A percentile compares a stretch with the other conserved stretches of the same genome.
phyloP scores from a whole-genome alignment of 2,888 invertebrate species.

The Ochropleura leucogaster region DNA sequence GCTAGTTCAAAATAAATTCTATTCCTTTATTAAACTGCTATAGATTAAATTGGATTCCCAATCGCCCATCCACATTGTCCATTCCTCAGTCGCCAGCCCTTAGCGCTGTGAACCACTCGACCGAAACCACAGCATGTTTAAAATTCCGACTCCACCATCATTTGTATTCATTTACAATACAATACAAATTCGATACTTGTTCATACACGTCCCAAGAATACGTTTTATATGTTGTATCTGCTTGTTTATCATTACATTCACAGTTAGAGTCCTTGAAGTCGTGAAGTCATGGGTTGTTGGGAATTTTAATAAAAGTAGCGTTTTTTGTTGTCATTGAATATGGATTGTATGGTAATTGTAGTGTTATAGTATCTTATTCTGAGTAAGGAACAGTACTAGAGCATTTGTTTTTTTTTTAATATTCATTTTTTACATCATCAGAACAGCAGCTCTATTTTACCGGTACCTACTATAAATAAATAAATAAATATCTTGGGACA shows the following conservation, averaged over 20 bases:
- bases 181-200: conserved; percentile 67
- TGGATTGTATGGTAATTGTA: conserved; percentile 39
- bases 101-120: conserved; percentile 66
- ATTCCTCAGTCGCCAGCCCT: conserved; percentile 50
- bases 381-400: background rate
- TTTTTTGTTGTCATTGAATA: conserved; percentile 38
- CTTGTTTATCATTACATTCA: conserved; percentile 54
- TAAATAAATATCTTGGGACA: too few species aligned
- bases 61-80: conserved; percentile 14
- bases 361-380: background rate
- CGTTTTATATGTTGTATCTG: conserved; percentile 42
- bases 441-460: too few species aligned
- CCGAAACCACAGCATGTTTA: conserved; percentile 73
- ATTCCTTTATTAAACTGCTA: background rate
- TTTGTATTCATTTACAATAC: conserved; percentile 69
- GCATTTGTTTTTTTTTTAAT: background rate
- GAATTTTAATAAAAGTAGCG: conserved; percentile 24
- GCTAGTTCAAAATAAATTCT: background rate
- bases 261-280: conserved; percentile 52
- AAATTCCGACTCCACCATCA: conserved; percentile 71
- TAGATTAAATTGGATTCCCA: background rate
- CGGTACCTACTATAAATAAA: too few species aligned
- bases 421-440: background rate
- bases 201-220: conserved; percentile 49
- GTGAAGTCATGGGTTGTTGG: conserved; percentile 25